Evolutionary conservation across 2,797 vertebrate genomes (phyloP).

Genomic region (Forpus xanthops): DNA sequence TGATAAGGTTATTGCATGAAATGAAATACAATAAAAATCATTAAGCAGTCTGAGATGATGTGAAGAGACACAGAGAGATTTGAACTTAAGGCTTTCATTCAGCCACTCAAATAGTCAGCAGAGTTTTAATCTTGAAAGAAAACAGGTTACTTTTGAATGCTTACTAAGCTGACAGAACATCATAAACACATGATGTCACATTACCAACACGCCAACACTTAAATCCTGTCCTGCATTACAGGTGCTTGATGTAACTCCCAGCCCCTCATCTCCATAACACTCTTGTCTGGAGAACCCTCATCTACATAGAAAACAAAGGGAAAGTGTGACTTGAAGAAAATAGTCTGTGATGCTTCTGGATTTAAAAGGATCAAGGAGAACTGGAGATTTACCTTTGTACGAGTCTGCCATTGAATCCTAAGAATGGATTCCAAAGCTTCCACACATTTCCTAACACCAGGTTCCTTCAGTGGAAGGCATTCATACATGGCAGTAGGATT

Average conservation of each 20-base stretch:
- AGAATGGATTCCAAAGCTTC: not conserved
- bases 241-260: not conserved
- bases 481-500: not conserved
- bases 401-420: not conserved
- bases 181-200: fast-evolving
- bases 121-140: not conserved
- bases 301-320: fast-evolving
- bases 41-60: not conserved
- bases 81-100: not conserved
- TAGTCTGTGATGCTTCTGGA: not conserved
- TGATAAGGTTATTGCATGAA: not conserved
- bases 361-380: not conserved
- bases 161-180: not conserved
- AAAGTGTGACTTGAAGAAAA: fast-evolving
- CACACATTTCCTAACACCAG: not conserved
- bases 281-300: not conserved
- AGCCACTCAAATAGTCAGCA: not conserved
- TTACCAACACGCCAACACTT: not conserved
- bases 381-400: not conserved
- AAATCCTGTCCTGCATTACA: not conserved
- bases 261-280: fast-evolving
- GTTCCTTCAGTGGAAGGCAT: not conserved
- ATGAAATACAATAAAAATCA: conserved; percentile 2
- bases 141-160: not conserved
- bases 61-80: not conserved